These are phyloP conservation scores for Nibea albiflora DNA, from an alignment of 2,113 vertebrate species.

Conservation along the genomic window DNA sequence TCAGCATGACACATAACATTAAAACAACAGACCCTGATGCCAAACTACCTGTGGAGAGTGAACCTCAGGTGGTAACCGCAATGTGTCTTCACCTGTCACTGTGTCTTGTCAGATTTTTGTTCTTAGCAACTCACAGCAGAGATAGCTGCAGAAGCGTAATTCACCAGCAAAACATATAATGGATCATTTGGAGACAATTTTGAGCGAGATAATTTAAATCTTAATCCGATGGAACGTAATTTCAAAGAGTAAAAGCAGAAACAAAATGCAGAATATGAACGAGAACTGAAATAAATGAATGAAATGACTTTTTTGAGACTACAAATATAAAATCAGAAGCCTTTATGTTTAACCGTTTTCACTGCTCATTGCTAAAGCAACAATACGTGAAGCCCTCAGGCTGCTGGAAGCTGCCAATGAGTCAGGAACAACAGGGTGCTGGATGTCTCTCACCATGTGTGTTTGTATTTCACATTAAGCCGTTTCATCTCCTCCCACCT, in stretches of 20 bases:
- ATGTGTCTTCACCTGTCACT: not conserved
- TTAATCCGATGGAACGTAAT: not conserved
- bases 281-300: slow-evolving; percentile 2
- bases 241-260: slow-evolving; percentile 1
- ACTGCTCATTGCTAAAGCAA: slow-evolving; percentile 35
- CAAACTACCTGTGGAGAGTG: slow-evolving; percentile 1
- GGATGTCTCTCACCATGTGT: slow-evolving; percentile 31
- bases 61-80: not conserved
- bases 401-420: slow-evolving; percentile 49
- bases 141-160: not conserved
- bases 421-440: slow-evolving; percentile 43
- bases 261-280: slow-evolving; percentile 8
- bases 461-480: slow-evolving; percentile 57
- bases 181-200: not conserved
- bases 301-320: not conserved
- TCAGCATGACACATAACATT: slow-evolving; percentile 20
- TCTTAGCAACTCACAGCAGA: not conserved
- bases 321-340: slow-evolving; percentile 6
- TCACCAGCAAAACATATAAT: not conserved
- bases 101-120: not conserved
- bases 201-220: not conserved
- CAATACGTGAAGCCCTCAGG: slow-evolving; percentile 40
- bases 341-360: slow-evolving; percentile 22
- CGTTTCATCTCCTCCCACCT: slow-evolving; percentile 50
- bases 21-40: slow-evolving; percentile 7